Conservation (phyloP, 2,888 invertebrate genomes). For the Mesoligia furuncula region DNA sequence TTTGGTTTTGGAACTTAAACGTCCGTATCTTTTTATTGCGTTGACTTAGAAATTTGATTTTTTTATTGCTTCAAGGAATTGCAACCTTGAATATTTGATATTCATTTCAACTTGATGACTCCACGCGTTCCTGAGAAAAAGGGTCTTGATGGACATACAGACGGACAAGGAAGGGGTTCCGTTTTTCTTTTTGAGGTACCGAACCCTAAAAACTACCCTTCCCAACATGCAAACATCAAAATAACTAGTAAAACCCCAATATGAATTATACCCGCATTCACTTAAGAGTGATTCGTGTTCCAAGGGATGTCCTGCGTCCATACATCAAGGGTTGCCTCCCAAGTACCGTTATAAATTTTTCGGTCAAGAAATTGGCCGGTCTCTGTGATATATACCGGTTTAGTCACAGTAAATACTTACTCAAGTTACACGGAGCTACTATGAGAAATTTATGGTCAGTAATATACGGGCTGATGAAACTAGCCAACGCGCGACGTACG, state of each 20-base stretch:
- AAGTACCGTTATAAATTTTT: conserved; percentile 87
- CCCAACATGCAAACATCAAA: conserved; percentile 7
- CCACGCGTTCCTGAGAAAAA: no score
- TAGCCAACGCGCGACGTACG: conserved; percentile 58
- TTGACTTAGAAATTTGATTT: no score
- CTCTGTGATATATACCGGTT: conserved; percentile 81
- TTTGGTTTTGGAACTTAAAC: no score
- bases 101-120: no score
- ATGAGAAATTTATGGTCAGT: conserved; percentile 83
- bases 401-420: conserved; percentile 81
- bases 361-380: conserved; percentile 88
- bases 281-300: conserved; percentile 60
- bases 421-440: conserved; percentile 75
- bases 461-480: conserved; percentile 85
- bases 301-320: conserved; percentile 72
- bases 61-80: no score
- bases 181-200: no score
- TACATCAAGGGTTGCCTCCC: conserved; percentile 76
- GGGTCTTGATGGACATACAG: no score
- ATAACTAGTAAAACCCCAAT: conserved; percentile 43
- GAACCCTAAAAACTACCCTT: background rate
- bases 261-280: conserved; percentile 66
- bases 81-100: no score
- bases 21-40: no score
- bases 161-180: no score